Evolutionary conservation across 2,888 invertebrate genomes (phyloP), one percentile per base, ranked within the genome.

Genomic region (Microctonus brassicae): DNA sequence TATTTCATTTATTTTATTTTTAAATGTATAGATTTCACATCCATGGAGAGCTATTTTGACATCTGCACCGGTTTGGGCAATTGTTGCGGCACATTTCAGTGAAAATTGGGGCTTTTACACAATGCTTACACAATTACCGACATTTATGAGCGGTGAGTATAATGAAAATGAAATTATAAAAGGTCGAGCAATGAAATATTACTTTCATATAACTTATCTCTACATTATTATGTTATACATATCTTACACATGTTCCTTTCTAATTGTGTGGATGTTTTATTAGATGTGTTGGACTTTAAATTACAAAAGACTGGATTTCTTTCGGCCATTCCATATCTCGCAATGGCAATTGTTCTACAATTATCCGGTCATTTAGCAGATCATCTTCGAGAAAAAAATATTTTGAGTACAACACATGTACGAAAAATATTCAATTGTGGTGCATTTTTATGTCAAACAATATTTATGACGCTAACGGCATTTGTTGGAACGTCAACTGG

Each of bases 21-120:
- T 24, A 22, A 52, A 83, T 0, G 84, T 91, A 52, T 88, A 88
- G 76, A 88, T 92, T 13, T 89, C 89, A 10, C 93, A 94, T 85
- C 96, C 96, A 0, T 96, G 96, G 96, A 90, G 89, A 70, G 89
- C 90, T 1, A 94, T 96, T 83, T 88, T 95, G 62, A 91, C 90
- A 0, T 96, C 95, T 0, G 89, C 90, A 66, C 93, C 95, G 0
- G 94, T 96, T 11, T 96, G 95, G 93, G 95, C 95, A 0, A 94
- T 96, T 47, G 91, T 94, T 0, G 90, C 92, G 64, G 94, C 95
- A 0, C 95, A 96, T 86, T 95, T 95, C 88, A 93, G 94, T 33
- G 95, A 96, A 86, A 95, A 95, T 87, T 96, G 96, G 96, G 96
- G 96, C 4, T 95, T 95, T 87, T 96, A 96, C 82, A 96, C 95